Base-by-base conservation (phyloP, 2,113 vertebrate species). In the Pelvicachromis taeniatus region DNA sequence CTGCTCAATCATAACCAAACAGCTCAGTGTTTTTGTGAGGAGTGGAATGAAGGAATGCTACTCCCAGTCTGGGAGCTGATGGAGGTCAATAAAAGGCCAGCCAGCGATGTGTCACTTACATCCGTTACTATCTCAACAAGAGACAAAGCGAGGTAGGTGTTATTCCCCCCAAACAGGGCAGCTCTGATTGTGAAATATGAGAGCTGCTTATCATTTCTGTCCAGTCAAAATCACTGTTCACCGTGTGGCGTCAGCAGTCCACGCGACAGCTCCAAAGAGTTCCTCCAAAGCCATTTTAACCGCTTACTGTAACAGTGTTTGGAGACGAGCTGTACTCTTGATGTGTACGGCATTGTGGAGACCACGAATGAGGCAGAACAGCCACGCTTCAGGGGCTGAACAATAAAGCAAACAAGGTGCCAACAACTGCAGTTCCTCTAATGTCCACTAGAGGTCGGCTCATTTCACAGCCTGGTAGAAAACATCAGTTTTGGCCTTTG, bases 1-100 rank as follows among this genome's bases (percentile, higher is more conserved):
- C 83, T 82, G 80, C 68, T 85, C 81, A 77, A 63, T 90, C 86
- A 87, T 45, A 87, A 85, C 65, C 89, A 83, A 85, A 87, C 54
- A 38, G 68, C 45, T 29, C 68, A 29, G 40, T 29, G 10, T 73
- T 19, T 73, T 73, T 73, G 40, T 48, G 56, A 59, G 70, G 31
- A 78, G 42, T 26, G 21, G 40, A 70, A 14, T 54, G 53, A 9
- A 11, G 53, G n/a, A 54, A 21, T 54, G 53, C 53, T 54, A 11
- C n/a, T 54, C 53, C 9, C 9, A 10, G 53, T 54, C 23, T 8
- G 14, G 48, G 59, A 85, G 58, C 80, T 56, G 77, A 31, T 75
- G 26, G 23, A 53, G 70, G 61, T 83, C 81, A 78, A 40, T 26
- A 12, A 59, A 79, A 86, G 83, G 86, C 77, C 83, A 80, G 35